Evolutionary conservation across 2,113 vertebrate species (phyloP), one percentile per base, ranked within the genome.

Genomic region (Panurus biarmicus): DNA sequence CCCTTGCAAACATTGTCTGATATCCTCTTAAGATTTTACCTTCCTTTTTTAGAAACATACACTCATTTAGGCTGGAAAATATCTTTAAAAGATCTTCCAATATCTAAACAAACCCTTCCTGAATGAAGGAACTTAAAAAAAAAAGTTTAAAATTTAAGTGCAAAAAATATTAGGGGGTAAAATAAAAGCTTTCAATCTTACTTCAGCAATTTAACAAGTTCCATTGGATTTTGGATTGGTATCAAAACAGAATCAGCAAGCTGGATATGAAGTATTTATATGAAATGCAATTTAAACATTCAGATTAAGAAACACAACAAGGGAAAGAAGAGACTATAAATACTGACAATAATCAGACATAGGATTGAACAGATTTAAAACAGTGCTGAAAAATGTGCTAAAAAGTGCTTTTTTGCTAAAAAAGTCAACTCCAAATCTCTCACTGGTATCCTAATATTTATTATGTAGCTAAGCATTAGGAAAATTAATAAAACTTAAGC

Each of bases 401-500:
- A 61, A 26, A 61, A 28, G 58, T 28, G 25, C 11, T 61, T 38
- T 38, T 61, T 61, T 61, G 36, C 25, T 47, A 45, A 50, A 81
- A 79, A 61, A 85, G 40, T 14, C 45, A 90, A 70, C 6, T 7
- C 9, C 33, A 78, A 77, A 62, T 71, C 44, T 60, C 58, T 74
- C 36, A 56, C 11, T 48, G 33, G 22, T 80, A 54, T 72, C 25
- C 53, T 48, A 71, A 70, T 45, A 61, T 12, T 16, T 58, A 83
- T 76, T 35, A 69, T 31, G 19, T 71, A 91, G 66, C 40, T 54
- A 87, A 65, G 31, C 45, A 91, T 40, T 74, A 67, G 38, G 85
- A 90, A 95, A 94, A 94, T 64, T 48, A 90, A 80, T 71, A 62
- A 85, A 88, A 95, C 25, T 66, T 77, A 92, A 88, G 48, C 81